A percentile compares a stretch with the other conserved stretches of the same genome.
These are phyloP conservation scores for Melanostoma mellinum DNA, from an alignment of 2,888 invertebrate species.

Conservation along the genomic window DNA sequence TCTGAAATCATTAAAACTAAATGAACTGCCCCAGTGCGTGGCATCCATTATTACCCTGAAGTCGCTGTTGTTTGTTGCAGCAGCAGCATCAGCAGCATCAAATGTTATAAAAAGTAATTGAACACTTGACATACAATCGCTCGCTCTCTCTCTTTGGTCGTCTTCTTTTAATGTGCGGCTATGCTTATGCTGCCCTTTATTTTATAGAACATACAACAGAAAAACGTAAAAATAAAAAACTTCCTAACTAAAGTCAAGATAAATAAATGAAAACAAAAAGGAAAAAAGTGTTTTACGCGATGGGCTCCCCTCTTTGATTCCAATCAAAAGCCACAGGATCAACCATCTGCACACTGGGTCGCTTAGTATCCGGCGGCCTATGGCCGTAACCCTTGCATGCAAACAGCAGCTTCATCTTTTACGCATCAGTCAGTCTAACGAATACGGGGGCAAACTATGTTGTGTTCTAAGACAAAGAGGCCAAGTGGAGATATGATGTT, in stretches of 20 bases:
- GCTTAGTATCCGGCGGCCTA: slow-evolving; percentile 64
- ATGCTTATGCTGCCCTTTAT: slow-evolving; percentile 12
- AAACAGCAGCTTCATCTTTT: slow-evolving; percentile 40
- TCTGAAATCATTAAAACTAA: slow-evolving; percentile 67
- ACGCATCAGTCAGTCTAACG: slow-evolving; percentile 24
- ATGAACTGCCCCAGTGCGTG: slow-evolving; percentile 69
- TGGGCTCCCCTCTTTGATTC: slow-evolving; percentile 56
- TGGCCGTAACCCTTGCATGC: slow-evolving; percentile 63
- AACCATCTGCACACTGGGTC: slow-evolving; percentile 73
- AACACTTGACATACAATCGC: slow-evolving; percentile 72
- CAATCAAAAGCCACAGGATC: slow-evolving; percentile 72
- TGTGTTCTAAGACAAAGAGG: slow-evolving; percentile 32
- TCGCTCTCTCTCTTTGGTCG: slow-evolving; percentile 27
- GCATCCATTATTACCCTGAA: slow-evolving; percentile 38
- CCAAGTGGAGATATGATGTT: slow-evolving; percentile 40
- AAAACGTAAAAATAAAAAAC: not conserved
- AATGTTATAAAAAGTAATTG: slow-evolving; percentile 58
- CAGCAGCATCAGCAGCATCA: slow-evolving; percentile 20
- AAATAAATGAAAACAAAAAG: slow-evolving; percentile 8
- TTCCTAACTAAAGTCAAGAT: not conserved
- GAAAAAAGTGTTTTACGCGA: slow-evolving; percentile 5
- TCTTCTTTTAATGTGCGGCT: slow-evolving; percentile 50
- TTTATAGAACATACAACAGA: not conserved
- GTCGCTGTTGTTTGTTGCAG: slow-evolving; percentile 5
- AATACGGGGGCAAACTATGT: slow-evolving; percentile 33